Evolutionary conservation across 2,113 vertebrate species (phyloP).

Genomic region (Dunckerocampus dactyliophorus): DNA sequence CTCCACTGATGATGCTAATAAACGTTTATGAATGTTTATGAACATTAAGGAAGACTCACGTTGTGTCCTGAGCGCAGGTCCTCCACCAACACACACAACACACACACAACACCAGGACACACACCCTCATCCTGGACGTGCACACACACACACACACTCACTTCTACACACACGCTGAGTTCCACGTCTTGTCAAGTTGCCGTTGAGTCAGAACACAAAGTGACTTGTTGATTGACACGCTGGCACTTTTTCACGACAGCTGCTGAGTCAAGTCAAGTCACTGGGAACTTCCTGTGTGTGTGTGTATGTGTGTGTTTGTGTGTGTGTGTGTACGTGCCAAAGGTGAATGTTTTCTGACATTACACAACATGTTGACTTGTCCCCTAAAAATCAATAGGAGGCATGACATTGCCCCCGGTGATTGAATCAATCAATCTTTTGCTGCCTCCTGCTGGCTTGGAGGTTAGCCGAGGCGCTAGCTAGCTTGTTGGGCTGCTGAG

Average conservation of each 20-base stretch:
- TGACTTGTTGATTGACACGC: not conserved
- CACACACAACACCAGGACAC: conserved; percentile 35
- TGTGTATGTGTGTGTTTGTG: not conserved
- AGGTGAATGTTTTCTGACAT: not conserved
- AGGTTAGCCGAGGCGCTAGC: not conserved
- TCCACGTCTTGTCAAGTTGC: not conserved
- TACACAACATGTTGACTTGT: conserved; percentile 2
- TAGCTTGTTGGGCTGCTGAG: not conserved
- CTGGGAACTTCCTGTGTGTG: not conserved
- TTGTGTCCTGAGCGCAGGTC: conserved; percentile 24
- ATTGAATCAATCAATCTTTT: too few species aligned
- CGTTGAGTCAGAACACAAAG: not conserved
- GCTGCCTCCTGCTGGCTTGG: too few species aligned
- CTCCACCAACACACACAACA: conserved; percentile 25
- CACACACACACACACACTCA: not conserved
- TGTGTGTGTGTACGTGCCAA: not conserved
- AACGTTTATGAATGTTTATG: not conserved
- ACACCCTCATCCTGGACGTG: conserved; percentile 39
- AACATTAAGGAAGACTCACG: conserved; percentile 43
- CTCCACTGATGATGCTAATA: not conserved
- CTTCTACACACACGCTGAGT: not conserved
- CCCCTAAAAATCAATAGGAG: too few species aligned
- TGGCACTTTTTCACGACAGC: not conserved
- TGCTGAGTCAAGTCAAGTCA: not conserved
- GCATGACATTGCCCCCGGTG: too few species aligned